Percentiles rank a stretch among this genome's conserved stretches.
These are phyloP conservation scores for Siphonodentalium dalli DNA, from an alignment of 2,888 invertebrate species.

Conservation along the genomic window DNA sequence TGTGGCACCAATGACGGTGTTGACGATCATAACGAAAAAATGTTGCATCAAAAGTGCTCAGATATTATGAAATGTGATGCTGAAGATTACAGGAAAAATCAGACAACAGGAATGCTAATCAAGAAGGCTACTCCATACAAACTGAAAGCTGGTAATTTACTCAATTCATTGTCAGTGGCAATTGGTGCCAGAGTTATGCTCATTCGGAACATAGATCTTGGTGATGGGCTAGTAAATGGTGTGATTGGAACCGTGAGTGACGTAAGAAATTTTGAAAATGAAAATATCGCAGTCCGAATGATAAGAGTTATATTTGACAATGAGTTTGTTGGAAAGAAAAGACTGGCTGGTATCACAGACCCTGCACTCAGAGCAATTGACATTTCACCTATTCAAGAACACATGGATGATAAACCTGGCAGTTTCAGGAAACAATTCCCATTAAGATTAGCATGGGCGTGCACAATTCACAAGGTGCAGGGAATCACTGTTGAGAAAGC, in stretches of 20 bases:
- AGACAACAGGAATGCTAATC: too few species aligned
- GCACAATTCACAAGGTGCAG: conserved; percentile 14
- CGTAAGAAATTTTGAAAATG: too few species aligned
- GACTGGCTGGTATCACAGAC: background rate
- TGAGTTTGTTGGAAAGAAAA: conserved; percentile 8
- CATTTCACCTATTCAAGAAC: too few species aligned
- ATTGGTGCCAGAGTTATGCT: conserved; percentile 22
- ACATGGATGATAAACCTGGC: too few species aligned
- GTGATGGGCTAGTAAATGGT: conserved; percentile 28
- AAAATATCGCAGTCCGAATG: too few species aligned
- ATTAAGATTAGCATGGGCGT: conserved; percentile 9
- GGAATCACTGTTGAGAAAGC: conserved; percentile 9
- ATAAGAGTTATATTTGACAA: conserved; percentile 17
- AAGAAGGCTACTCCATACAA: too few species aligned
- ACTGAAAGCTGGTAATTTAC: too few species aligned
- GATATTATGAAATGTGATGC: too few species aligned
- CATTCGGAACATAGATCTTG: conserved; percentile 17
- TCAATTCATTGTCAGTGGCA: conserved; percentile 9
- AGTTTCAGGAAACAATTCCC: conserved; percentile 10
- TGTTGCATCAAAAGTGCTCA: conserved; percentile 1
- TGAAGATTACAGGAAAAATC: too few species aligned
- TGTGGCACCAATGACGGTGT: conserved; percentile 1
- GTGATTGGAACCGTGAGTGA: conserved; percentile 17
- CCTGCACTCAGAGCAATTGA: background rate
- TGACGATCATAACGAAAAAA: conserved; percentile 7